Conservation (phyloP, 2,797 vertebrate species). For the Sylvia borin region DNA sequence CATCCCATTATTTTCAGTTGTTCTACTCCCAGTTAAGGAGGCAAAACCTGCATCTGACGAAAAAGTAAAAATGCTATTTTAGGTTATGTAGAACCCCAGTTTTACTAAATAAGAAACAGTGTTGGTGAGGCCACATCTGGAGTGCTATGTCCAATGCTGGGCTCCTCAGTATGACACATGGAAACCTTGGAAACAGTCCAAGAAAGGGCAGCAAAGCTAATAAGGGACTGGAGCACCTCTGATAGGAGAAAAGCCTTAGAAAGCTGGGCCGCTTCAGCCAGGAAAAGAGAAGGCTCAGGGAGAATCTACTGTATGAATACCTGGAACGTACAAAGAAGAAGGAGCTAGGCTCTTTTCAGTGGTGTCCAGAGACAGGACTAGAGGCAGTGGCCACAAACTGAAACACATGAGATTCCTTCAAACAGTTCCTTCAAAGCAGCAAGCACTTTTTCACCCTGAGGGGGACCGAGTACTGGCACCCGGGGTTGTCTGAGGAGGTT, state of each 20-base stretch:
- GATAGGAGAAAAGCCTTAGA: neutral
- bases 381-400: neutral
- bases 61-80: neutral
- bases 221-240: neutral
- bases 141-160: neutral
- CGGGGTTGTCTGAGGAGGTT: neutral
- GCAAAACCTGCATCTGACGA: neutral
- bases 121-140: neutral
- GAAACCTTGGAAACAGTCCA: neutral
- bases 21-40: neutral
- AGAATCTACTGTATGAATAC: neutral
- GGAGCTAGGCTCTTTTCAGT: neutral
- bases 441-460: neutral
- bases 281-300: neutral
- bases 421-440: neutral
- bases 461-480: neutral
- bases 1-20: neutral
- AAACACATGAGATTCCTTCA: neutral
- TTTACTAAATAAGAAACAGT: neutral
- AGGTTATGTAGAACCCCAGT: neutral
- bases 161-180: neutral
- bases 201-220: neutral
- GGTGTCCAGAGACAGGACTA: neutral
- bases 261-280: neutral
- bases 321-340: neutral